phyloP scores from a whole-genome alignment of 2,888 invertebrate genomes.

The Choristoneura rosaceana region DNA sequence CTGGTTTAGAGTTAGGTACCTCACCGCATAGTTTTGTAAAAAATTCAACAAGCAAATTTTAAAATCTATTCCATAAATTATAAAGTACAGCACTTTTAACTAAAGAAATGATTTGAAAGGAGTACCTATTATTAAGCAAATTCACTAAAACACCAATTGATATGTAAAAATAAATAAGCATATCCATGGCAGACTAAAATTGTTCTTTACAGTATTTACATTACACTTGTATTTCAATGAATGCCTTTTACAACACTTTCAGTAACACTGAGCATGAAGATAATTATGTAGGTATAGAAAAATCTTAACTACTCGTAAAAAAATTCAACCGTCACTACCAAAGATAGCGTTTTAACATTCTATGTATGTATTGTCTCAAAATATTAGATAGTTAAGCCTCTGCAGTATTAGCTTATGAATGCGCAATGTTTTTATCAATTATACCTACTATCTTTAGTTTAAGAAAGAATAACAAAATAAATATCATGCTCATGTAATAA shows the following conservation, averaged over 20 bases:
- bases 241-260: slow-evolving; percentile 15
- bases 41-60: background rate
- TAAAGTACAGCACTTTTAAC: background rate
- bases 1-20: too few relatives aligned
- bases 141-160: background rate
- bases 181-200: background rate
- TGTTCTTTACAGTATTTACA: background rate
- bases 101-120: background rate
- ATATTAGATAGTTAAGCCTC: slow-evolving; percentile 25
- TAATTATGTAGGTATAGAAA: slow-evolving; percentile 5
- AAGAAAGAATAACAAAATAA: background rate
- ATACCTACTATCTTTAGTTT: background rate
- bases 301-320: slow-evolving; percentile 14
- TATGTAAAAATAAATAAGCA: too few relatives aligned
- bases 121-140: background rate
- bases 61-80: background rate
- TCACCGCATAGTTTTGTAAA: too few relatives aligned
- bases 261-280: slow-evolving; percentile 18
- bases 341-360: slow-evolving; percentile 9
- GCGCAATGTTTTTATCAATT: background rate
- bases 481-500: background rate
- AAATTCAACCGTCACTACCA: slow-evolving; percentile 13
- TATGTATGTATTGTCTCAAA: slow-evolving; percentile 8
- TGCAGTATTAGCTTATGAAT: slow-evolving; percentile 19
- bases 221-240: background rate